Evolutionary conservation across 2,797 vertebrate species (phyloP).

Genomic region (Notolepis coatsorum): DNA sequence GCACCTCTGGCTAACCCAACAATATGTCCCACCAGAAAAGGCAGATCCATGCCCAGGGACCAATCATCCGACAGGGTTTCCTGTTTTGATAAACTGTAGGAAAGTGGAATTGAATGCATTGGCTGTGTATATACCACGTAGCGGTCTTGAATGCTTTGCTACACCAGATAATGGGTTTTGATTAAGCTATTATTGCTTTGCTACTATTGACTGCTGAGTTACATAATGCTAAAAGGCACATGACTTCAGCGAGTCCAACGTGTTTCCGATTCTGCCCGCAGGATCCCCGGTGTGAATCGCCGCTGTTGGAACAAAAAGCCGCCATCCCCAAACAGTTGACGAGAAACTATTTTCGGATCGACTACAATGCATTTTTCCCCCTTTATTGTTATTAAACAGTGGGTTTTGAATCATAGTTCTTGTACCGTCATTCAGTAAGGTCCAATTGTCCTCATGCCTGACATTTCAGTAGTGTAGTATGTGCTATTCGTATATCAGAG

Average conservation of each 20-base stretch:
- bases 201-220: slow-evolving; percentile 26
- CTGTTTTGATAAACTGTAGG: slow-evolving; percentile 6
- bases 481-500: no score
- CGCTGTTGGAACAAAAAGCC: no score
- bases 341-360: no score
- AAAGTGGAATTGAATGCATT: slow-evolving; percentile 10
- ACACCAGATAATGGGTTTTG: slow-evolving; percentile 26
- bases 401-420: no score
- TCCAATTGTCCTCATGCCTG: no score
- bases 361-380: no score
- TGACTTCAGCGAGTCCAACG: slow-evolving; percentile 4
- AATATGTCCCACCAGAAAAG: slow-evolving; percentile 37
- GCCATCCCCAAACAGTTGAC: no score
- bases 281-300: no score
- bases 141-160: slow-evolving; percentile 29
- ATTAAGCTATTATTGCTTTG: not conserved
- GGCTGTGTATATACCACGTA: slow-evolving; percentile 9
- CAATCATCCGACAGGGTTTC: slow-evolving; percentile 20
- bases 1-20: slow-evolving; percentile 40
- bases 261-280: slow-evolving; percentile 1
- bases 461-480: no score
- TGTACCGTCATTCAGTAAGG: no score
- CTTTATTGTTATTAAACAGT: no score
- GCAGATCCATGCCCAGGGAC: slow-evolving; percentile 5
- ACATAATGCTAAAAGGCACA: slow-evolving; percentile 29